Base-by-base conservation (phyloP, 2,113 vertebrate genomes). In the Lipophrys pholis region DNA sequence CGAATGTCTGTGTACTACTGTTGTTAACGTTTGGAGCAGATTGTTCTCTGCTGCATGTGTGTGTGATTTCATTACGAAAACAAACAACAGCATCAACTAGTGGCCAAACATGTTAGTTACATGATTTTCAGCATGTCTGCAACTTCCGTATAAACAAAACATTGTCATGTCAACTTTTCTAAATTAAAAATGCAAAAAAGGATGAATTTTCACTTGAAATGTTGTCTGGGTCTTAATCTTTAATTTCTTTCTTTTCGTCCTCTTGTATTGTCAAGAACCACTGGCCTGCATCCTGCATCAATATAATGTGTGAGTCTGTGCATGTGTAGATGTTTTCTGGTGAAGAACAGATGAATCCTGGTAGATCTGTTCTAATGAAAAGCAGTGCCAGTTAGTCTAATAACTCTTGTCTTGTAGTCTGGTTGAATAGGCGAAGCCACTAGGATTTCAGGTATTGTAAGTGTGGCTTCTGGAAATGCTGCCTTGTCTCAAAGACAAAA, bases 401-500 rank as follows among this genome's bases (percentile, higher is more conserved):
- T 7, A 48, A 40, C 3, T 48, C 52, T 60, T 3, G 2, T 53
- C 48, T 8, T 8, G 39, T 14, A 11, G 42, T 64, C 30, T 1
- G 5, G n/a, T 51, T 42, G 15, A 48, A 3, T 14, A 41, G 52
- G 38, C n/a, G 55, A 6, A 36, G 58, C 69, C 8, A n/a, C 42
- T 0, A 6, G 58, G 53, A 46, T 39, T 39, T 41, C 5, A 36
- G 57, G 48, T 59, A 2, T 0, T 30, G 5, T 16, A n/a, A 57
- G 38, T 41, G 48, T 49, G 36, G 38, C 41, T 58, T 46, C 50
- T 21, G 53, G 52, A 38, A 39, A 7, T 56, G 11, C 21, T 30
- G 21, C 21, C 21, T 62, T 68, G n/a, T 68, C 54, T 53, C 35
- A 17, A 45, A 43, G 73, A 73, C 50, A 45, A 15, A 58, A 15